These are phyloP conservation scores for Prostheceraeus crozeri DNA, from an alignment of 2,888 invertebrate species.

Conservation along the genomic window DNA sequence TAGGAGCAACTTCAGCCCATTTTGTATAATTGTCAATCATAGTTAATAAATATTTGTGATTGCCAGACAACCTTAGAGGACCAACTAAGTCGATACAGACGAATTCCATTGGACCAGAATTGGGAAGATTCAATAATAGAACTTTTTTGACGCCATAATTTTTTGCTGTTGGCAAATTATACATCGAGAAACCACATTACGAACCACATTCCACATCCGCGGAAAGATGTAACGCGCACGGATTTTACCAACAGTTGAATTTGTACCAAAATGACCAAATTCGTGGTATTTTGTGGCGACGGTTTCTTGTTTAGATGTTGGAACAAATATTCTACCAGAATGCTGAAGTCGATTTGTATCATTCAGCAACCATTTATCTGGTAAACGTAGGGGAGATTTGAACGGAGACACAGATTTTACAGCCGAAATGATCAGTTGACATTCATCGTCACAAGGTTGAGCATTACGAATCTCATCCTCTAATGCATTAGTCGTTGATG, in stretches of 20 bases:
- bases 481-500: constrained; percentile 2
- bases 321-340: constrained; percentile 26
- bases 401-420: not conserved
- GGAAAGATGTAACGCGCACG: constrained; percentile 4
- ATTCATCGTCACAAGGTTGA: not conserved
- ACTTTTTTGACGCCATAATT: not conserved
- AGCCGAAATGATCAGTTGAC: not conserved
- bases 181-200: too few relatives aligned
- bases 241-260: constrained; percentile 6
- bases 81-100: constrained; percentile 15
- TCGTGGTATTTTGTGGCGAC: constrained; percentile 9
- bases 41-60: not conserved
- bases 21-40: constrained; percentile 15
- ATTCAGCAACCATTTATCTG: constrained; percentile 4
- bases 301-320: constrained; percentile 13
- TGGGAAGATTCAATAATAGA: too few relatives aligned
- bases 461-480: constrained; percentile 9
- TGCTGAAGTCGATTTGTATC: not conserved
- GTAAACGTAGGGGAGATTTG: constrained; percentile 7
- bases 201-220: not conserved
- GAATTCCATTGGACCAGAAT: constrained; percentile 22
- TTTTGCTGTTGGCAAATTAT: too few relatives aligned
- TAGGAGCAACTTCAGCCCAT: constrained; percentile 22
- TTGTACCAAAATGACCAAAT: constrained; percentile 15
- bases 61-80: not conserved